Conservation (phyloP, 2,113 vertebrate species). For the Neotragus moschatus region DNA sequence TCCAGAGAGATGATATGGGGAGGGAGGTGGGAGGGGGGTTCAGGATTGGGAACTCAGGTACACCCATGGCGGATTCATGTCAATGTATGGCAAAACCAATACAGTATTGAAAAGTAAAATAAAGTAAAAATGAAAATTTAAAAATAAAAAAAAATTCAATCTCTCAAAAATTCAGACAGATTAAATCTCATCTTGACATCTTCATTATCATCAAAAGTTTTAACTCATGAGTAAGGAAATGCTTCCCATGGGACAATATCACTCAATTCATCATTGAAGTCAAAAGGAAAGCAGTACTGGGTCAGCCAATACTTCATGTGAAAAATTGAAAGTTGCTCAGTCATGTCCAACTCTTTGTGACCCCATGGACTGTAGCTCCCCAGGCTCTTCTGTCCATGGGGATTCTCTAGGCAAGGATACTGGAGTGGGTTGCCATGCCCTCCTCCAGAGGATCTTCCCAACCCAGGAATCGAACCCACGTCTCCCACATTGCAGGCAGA, state of each 20-base stretch:
- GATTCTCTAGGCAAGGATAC: background rate
- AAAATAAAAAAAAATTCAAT: no score
- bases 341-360: background rate
- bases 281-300: conserved; percentile 3
- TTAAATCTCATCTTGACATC: conserved; percentile 19
- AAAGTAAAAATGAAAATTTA: no score
- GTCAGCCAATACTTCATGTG: background rate
- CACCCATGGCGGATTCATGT: no score
- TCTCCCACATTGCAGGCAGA: background rate
- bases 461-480: rapidly evolving
- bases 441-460: background rate
- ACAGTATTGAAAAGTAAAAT: no score
- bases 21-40: no score
- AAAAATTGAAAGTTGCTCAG: background rate
- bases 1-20: no score
- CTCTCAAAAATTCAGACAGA: background rate
- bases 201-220: conserved; percentile 5
- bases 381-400: background rate
- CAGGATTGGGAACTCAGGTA: no score
- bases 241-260: background rate
- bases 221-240: background rate
- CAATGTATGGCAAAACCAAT: no score
- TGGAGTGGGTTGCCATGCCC: background rate
- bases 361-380: background rate
- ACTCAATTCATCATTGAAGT: background rate